phyloP scores from a whole-genome alignment of 2,797 vertebrate species.

The Anguilla pacifica region DNA sequence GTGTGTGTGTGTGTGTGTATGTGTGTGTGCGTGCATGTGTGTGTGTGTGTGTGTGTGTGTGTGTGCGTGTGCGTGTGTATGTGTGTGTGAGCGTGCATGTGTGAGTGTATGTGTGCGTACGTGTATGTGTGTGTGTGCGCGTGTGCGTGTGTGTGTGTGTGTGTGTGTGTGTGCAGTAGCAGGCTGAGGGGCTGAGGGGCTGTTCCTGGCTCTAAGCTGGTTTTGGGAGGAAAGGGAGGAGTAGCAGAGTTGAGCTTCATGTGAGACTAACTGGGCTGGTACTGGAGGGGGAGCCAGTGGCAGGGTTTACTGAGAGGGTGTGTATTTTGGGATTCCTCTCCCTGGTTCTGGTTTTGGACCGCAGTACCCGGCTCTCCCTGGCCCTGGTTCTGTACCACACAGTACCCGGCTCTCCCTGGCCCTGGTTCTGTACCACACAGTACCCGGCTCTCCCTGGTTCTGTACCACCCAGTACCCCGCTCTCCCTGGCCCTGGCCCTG shows the following conservation, averaged over 20 bases:
- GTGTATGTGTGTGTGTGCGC: not conserved
- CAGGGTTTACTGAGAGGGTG: not conserved
- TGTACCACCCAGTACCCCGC: too few species aligned
- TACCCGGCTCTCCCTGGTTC: too few species aligned
- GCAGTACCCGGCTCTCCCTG: too few species aligned
- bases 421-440: too few species aligned
- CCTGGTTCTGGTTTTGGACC: too few species aligned
- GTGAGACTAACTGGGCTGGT: constrained; percentile 1
- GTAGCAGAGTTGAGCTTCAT: constrained; percentile 21
- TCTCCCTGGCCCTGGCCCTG: too few species aligned
- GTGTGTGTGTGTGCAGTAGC: not conserved
- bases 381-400: too few species aligned
- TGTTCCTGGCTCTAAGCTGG: constrained; percentile 7
- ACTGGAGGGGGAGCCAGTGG: constrained; percentile 9
- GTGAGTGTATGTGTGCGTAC: too few species aligned
- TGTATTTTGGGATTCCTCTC: too few species aligned
- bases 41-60: not conserved
- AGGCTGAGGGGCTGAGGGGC: not conserved
- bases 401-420: too few species aligned
- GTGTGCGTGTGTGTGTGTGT: not conserved
- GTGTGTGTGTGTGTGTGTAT: too few species aligned
- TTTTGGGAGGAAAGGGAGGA: constrained; percentile 22
- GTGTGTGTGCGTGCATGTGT: not conserved
- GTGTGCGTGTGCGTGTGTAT: not conserved
- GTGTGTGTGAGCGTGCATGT: too few species aligned